phyloP scores from a whole-genome alignment of 2,113 vertebrate species.

The Micromys minutus region DNA sequence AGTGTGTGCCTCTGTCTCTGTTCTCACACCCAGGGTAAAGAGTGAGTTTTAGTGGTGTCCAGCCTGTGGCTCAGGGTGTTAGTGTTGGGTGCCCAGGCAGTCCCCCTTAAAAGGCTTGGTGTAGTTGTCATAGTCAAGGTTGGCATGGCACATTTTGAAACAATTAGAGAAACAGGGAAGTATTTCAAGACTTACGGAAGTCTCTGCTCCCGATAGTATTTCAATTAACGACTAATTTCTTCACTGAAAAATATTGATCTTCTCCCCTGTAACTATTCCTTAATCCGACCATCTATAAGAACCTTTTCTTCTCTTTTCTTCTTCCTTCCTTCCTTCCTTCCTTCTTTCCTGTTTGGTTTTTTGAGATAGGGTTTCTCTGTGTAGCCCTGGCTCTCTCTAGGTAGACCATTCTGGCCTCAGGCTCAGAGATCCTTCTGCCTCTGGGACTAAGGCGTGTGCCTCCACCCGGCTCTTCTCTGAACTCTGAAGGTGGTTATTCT shows the following conservation, averaged over 20 bases:
- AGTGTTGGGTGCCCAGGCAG: not conserved
- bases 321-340: too few relatives aligned
- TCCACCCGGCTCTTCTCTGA: not conserved
- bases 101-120: not conserved
- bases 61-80: not conserved
- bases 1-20: not conserved
- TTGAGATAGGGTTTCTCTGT: not conserved
- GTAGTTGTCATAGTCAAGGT: not conserved
- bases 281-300: not conserved
- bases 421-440: not conserved
- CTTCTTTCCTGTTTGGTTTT: not conserved
- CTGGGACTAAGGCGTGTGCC: not conserved
- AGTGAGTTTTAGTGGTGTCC: not conserved
- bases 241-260: not conserved
- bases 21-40: too few relatives aligned
- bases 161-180: not conserved
- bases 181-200: not conserved
- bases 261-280: not conserved
- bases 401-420: not conserved
- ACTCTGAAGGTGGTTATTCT: not conserved
- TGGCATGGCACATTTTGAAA: not conserved
- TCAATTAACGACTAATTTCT: not conserved
- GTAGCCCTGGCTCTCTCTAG: not conserved
- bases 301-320: not conserved
- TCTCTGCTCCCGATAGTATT: not conserved